Base-by-base conservation (phyloP, 2,888 invertebrate species). In the Dorcus parallelipipedus region DNA sequence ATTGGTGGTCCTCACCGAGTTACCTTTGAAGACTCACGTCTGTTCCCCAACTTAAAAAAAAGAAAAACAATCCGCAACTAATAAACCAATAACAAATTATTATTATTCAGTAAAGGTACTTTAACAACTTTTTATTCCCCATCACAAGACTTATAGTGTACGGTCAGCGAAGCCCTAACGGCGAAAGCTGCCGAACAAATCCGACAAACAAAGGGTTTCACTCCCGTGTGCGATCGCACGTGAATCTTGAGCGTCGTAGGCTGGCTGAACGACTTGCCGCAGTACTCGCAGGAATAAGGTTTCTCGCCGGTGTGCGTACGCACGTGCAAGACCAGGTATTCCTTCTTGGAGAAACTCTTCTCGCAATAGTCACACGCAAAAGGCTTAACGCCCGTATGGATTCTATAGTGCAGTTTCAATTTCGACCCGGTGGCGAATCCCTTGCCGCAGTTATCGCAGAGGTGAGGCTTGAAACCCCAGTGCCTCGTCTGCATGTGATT, bases 111-210 rank as follows among this genome's bases (percentile, higher is more conserved):
- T 14, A 14, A 14, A 14, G 14, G 14, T 14, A 14, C 14, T 1
- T 14, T 14, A 14, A 14, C 1, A 14, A 14, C 2, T 20, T 20
- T 20, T 33, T 33, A 33, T 33, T 6, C 6, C 6, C 26, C 26
- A 1, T 6, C 26, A 7, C 26, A 33, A 7, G 26, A 6, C 26
- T 33, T 33, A 6, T 7, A 33, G 72, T 84, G 84, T 63, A 83
- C 83, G 61, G 82, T 82, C 58, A 84, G 80, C 43, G 83, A 83
- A 62, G 82, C 82, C n/a, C 82, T 76, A 76, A 83, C 83, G 23
- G 80, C 80, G 78, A 84, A 84, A 14, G 81, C 81, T 73, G 84
- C 84, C 20, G 81, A 81, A 33, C 86, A 86, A 9, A 80, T 76
- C 7, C 80, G 78, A 61, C 86, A 86, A 1, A 83, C 76, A 48